A percentile compares a stretch with the other conserved stretches of the same genome.
These are phyloP conservation scores for Craniophora ligustri DNA, from an alignment of 2,888 invertebrate species.

Conservation along the genomic window DNA sequence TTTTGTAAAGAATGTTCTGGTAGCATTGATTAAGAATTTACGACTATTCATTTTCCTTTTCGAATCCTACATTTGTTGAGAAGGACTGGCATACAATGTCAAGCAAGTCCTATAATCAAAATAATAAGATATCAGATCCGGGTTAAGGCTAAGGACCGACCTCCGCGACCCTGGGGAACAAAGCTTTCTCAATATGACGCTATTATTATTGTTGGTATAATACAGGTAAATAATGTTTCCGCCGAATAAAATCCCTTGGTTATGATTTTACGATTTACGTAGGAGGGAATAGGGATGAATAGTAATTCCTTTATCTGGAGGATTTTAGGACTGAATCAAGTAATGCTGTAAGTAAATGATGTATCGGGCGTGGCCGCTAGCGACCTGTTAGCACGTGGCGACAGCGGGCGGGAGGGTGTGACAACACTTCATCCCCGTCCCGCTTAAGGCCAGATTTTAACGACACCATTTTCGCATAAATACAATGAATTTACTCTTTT, in stretches of 20 bases:
- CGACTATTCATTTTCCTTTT: neutral
- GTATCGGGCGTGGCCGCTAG: slow-evolving; percentile 26
- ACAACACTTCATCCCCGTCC: too few species aligned
- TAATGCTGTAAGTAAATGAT: slow-evolving; percentile 15
- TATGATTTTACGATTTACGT: slow-evolving; percentile 18
- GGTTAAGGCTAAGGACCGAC: slow-evolving; percentile 1
- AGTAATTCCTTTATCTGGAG: slow-evolving; percentile 17
- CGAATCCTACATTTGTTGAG: neutral
- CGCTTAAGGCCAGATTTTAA: too few species aligned
- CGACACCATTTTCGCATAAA: too few species aligned
- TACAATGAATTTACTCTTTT: too few species aligned
- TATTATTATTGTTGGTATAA: slow-evolving; percentile 1
- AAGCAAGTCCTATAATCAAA: neutral
- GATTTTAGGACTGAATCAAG: slow-evolving; percentile 20
- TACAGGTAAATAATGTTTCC: neutral
- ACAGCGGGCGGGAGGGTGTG: neutral
- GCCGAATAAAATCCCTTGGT: slow-evolving; percentile 7
- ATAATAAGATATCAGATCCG: neutral
- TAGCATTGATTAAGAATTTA: too few species aligned
- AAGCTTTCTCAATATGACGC: slow-evolving; percentile 13
- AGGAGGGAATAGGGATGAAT: slow-evolving; percentile 3
- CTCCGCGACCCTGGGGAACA: slow-evolving; percentile 1
- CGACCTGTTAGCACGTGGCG: slow-evolving; percentile 10
- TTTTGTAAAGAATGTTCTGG: neutral
- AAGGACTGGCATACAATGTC: neutral